Base-by-base conservation (phyloP, 2,113 vertebrate species). In the Phaethornis superciliosus region DNA sequence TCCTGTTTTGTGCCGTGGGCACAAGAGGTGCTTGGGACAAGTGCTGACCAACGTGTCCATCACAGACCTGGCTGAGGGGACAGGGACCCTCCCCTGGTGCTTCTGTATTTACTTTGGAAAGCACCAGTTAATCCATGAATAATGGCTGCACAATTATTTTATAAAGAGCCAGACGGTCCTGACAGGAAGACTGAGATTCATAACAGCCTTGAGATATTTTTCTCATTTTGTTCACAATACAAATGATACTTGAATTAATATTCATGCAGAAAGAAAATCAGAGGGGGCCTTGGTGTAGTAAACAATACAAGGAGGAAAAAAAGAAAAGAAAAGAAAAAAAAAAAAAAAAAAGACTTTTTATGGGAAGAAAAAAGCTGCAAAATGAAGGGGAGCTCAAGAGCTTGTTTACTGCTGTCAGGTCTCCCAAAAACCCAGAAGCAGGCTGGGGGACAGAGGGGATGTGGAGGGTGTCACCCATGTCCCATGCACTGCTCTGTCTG, bases 181-280 rank as follows among this genome's bases (percentile, higher is more conserved):
- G 63, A 80, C 75, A 67, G 35, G 27, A 75, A 63, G 87, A 62
- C 23, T 10, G 13, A 35, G 69, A 87, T 85, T 90, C 3, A 8
- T 59, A 93, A 46, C 54, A 71, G 72, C 68, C 65, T 81, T 91
- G 56, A 85, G 77, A 55, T 90, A 24, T 71, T 91, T 96, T 89
- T 90, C 93, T 85, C 62, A 2, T 81, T 58, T 91, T 51, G 67
- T 65, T 95, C 91, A 28, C 30, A 64, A 82, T 77, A 90, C 64
- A 81, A 81, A 72, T 47, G 77, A 91, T 47, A 47, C 62, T 74
- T 32, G 75, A 94, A 89, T 94, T 94, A 96, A 93, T 81, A 76
- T 93, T 93, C 83, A 83, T 51, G 44, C 32, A 42, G 63, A 70
- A 90, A 64, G 51, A 78, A 82, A 88, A 71, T 91, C 59, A 81